Percentiles rank a stretch among this genome's conserved stretches.
These are phyloP conservation scores for Brachystomella parvula DNA, from an alignment of 1,140 invertebrate genomes.

Conservation along the genomic window DNA sequence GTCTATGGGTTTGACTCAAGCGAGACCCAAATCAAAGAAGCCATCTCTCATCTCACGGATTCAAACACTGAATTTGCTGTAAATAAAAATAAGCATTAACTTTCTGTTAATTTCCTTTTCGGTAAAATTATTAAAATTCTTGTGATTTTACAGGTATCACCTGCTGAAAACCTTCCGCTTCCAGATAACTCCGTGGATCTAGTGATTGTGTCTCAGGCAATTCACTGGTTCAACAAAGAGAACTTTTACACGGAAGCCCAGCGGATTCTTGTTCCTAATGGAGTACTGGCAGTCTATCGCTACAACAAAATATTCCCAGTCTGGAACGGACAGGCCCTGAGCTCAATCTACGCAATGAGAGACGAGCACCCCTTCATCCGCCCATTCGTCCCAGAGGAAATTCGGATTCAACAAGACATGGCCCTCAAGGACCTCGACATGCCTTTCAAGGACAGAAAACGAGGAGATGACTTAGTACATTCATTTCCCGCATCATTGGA, in stretches of 20 bases:
- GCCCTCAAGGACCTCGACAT: too few species aligned
- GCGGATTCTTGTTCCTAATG: slow-evolving; percentile 43
- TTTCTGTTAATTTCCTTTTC: not conserved
- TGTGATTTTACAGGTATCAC: slow-evolving; percentile 19
- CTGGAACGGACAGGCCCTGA: too few species aligned
- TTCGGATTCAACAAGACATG: too few species aligned
- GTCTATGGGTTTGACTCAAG: slow-evolving; percentile 45
- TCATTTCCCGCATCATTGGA: too few species aligned
- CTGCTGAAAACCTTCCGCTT: slow-evolving; percentile 42
- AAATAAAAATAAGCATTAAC: slow-evolving; percentile 1
- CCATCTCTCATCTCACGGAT: slow-evolving; percentile 19
- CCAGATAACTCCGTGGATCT: slow-evolving; percentile 42
- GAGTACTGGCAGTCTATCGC: slow-evolving; percentile 45
- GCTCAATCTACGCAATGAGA: too few species aligned
- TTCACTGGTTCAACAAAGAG: slow-evolving; percentile 48
- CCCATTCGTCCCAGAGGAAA: too few species aligned
- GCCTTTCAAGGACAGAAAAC: too few species aligned
- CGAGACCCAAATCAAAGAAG: slow-evolving; percentile 42
- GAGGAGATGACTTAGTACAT: too few species aligned
- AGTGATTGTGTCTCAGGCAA: slow-evolving; percentile 30
- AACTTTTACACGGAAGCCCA: slow-evolving; percentile 46
- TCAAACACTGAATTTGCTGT: slow-evolving; percentile 15
- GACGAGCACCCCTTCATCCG: too few species aligned
- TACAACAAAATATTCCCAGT: too few species aligned
- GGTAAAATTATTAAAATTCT: not conserved